phyloP scores from a whole-genome alignment of 2,113 vertebrate genomes.

The Emydocephalus ijimae region DNA sequence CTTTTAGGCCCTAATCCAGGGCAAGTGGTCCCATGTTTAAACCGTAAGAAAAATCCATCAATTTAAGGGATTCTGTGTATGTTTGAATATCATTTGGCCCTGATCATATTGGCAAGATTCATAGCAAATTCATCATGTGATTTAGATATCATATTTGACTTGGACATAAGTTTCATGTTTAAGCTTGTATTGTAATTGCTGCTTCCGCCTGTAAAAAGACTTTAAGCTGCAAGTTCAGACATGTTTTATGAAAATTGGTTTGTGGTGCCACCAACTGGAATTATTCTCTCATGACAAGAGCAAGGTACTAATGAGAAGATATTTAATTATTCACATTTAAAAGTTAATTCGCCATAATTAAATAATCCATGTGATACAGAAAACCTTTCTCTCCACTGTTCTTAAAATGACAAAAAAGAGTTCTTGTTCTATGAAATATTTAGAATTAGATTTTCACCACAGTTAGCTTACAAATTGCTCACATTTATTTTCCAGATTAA shows the following conservation, averaged over 20 bases:
- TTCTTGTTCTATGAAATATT: background rate
- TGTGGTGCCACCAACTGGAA: conserved; percentile 60
- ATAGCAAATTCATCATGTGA: background rate
- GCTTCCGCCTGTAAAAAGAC: background rate
- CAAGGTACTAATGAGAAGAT: background rate
- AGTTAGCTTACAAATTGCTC: background rate
- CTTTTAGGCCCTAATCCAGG: background rate
- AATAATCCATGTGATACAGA: background rate
- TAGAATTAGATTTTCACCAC: background rate
- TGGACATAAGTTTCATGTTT: background rate
- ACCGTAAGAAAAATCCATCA: background rate
- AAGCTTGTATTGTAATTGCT: background rate
- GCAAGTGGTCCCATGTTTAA: background rate
- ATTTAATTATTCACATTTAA: background rate
- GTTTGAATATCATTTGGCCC: background rate
- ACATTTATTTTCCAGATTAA: background rate
- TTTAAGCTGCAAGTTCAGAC: conserved; percentile 34
- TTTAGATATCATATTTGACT: background rate
- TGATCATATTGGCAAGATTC: background rate
- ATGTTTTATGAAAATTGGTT: conserved; percentile 24
- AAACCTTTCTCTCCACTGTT: background rate
- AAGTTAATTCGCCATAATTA: background rate
- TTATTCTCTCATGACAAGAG: background rate
- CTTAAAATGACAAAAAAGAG: background rate
- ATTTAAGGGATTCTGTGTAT: background rate